Evolutionary conservation across 1,140 invertebrate species (phyloP), one percentile per base, ranked within the genome.

Genomic region (Zaprionus capensis): DNA sequence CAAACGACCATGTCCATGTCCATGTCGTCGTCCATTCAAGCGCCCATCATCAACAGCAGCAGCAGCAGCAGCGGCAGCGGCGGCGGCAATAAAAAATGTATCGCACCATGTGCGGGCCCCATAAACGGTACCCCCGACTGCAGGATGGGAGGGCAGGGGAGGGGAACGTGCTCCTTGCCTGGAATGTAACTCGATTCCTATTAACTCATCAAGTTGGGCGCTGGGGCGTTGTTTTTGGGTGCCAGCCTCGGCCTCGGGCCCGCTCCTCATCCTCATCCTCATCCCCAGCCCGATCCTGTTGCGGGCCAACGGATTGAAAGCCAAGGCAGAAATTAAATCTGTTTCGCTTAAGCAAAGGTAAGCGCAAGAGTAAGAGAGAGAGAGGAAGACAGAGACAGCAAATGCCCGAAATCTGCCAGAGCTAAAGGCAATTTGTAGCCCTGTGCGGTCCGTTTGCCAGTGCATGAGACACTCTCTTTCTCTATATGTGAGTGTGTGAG

Each of bases 151-250:
- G 28, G 14, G 36, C n/a, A 17, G 44, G 41, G 49, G 26, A 44
- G 56, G 56, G 67, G 55, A 57, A 44, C 61, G 49, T 69, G 64
- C 57, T 65, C 56, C 79, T 84, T 88, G 83, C 82, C 80, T 84
- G 86, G 91, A 83, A 91, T 92, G 91, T 92, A 92, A 92, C 86
- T 87, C 81, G 91, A 92, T 91, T 92, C 91, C 87, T 92, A 92
- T 92, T 92, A 92, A 92, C 91, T 92, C 91, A 92, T 92, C 91
- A 92, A 91, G 73, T 90, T 75, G 84, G 83, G 77, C 63, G 80
- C 83, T 86, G 70, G 83, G 83, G 83, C 83, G 80, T 86, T 80
- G 66, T 79, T 66, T 80, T 82, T 72, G 77, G 72, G 38, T 72
- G 80, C 73, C 77, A 28, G 59, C 71, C 73, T 77, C 68, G 70